Evolutionary conservation across 1,140 invertebrate species (phyloP), one percentile per base, ranked within the genome.

Genomic region (Charaxes varanes): DNA sequence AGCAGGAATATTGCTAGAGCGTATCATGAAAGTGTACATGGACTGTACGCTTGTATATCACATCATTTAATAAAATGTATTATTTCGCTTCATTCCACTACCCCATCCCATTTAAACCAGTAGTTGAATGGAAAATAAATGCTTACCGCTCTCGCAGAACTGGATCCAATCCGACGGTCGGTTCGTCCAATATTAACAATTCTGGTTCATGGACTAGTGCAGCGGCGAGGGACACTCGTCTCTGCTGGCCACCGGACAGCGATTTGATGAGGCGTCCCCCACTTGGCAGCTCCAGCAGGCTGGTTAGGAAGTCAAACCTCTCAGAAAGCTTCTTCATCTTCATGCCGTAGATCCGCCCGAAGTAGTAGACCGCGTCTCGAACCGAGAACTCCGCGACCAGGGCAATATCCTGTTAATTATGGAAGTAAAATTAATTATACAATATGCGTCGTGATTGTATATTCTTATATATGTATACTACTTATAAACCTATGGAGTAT

Each of bases 141-240:
- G n/a, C 82, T 85, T 68, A 93, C 94, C 89, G 91, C 69, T 95
- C 92, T 76, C 95, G 88, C 10, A 98, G 78, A 37, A 97, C 84
- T 1, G 96, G 95, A 85, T 98, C 96, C 16, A 97, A 85, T 4
- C 95, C 96, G 6, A 97, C 95, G 0, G 95, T 97, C 0, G 96
- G 96, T 76, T 98, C 96, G 70, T 98, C 96, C 32, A 98, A 81
- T 33, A 98, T 95, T 0, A 97, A 77, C 0, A 97, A 77, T 69
- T 96, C 91, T 0, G 96, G 95, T 51, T 93, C 90, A 55, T 97
- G 94, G 0, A 98, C 87, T 50, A 98, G 74, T 0, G 95, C 93
- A 4, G 91, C 91, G 2, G 94, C 95, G 30, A 98, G 90, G 0
- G 94, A 96, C 0, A 96, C 89, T 41, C 95, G 85, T 38, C 96